phyloP scores from a whole-genome alignment of 2,113 vertebrate species.

The Zapornia atra region DNA sequence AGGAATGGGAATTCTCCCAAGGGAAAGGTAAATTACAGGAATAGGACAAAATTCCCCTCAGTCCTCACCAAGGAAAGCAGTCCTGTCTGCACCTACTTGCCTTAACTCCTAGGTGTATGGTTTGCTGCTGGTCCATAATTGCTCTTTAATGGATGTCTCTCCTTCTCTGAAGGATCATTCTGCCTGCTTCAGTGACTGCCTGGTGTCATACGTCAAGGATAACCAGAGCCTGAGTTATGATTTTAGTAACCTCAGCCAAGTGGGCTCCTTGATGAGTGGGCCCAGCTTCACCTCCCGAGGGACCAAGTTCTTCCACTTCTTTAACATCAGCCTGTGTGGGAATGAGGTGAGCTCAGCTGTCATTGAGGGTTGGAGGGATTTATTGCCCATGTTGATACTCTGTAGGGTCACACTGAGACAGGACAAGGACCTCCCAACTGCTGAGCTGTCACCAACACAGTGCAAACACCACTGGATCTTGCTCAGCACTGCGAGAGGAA shows the following conservation, averaged over 20 bases:
- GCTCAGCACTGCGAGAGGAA: neutral
- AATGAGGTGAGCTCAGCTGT: constrained; percentile 81
- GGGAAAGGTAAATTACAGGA: neutral
- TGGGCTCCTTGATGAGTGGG: constrained; percentile 88
- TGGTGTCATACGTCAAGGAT: constrained; percentile 79
- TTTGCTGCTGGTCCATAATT: neutral
- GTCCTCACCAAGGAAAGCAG: neutral
- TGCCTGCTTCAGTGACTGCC: constrained; percentile 92
- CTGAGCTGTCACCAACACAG: neutral
- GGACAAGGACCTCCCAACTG: neutral
- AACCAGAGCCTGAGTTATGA: constrained; percentile 87
- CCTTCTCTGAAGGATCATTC: constrained; percentile 85
- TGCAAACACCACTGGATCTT: neutral
- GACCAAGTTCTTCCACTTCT: constrained; percentile 95
- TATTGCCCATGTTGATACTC: neutral
- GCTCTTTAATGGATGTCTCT: neutral
- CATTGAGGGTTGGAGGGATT: neutral
- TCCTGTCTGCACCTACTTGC: neutral
- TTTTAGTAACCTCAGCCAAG: constrained; percentile 84
- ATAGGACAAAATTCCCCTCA: neutral
- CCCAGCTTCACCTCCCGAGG: constrained; percentile 97
- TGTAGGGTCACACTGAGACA: neutral
- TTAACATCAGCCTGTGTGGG: constrained; percentile 96
- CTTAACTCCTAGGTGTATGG: neutral
- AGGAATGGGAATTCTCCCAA: neutral